Evolutionary conservation across 1,140 invertebrate species (phyloP).

Genomic region (Ptiloglossa arizonensis): DNA sequence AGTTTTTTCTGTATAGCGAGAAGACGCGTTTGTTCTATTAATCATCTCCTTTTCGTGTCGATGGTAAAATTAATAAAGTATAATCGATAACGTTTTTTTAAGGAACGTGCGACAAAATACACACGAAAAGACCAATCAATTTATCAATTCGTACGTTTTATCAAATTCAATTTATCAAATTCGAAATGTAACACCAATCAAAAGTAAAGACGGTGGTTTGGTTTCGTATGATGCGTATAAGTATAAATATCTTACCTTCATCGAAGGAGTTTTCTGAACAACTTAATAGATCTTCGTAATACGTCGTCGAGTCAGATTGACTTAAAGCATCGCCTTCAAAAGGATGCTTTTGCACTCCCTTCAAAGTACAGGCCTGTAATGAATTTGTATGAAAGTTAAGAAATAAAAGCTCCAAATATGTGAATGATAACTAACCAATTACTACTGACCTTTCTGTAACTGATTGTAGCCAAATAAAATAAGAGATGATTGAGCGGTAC

Average conservation of each 20-base stretch:
- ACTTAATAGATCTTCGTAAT: slow-evolving; percentile 95
- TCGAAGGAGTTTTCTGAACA: slow-evolving; percentile 94
- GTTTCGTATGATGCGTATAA: neutral
- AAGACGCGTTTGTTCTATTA: slow-evolving; percentile 15
- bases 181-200: too few species aligned
- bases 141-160: too few species aligned
- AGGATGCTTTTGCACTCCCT: slow-evolving; percentile 91
- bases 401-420: neutral
- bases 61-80: neutral
- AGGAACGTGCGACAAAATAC: neutral
- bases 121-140: neutral
- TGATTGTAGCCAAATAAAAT: slow-evolving; percentile 92
- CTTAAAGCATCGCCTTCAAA: slow-evolving; percentile 90
- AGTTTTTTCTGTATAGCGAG: slow-evolving; percentile 77
- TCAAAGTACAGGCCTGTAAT: slow-evolving; percentile 88
- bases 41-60: neutral
- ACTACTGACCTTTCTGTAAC: slow-evolving; percentile 90
- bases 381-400: slow-evolving; percentile 19
- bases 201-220: neutral
- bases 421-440: neutral
- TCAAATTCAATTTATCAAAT: too few species aligned
- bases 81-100: neutral
- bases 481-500: slow-evolving; percentile 90
- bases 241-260: slow-evolving; percentile 84
- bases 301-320: slow-evolving; percentile 94